phyloP scores from a whole-genome alignment of 2,888 invertebrate species.

The Uropetala carovei region DNA sequence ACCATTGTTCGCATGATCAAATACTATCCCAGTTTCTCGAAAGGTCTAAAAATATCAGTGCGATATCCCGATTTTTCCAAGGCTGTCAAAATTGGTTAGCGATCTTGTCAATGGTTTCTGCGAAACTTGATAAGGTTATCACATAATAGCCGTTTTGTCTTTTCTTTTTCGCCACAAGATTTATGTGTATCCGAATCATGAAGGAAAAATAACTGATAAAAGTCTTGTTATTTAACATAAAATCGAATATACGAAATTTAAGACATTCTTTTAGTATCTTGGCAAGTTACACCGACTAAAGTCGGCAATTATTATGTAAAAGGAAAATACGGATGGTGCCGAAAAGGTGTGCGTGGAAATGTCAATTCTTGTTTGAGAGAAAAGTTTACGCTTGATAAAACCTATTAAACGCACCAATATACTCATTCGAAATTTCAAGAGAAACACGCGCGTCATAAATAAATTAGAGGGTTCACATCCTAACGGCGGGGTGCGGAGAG shows the following conservation, averaged over 20 bases:
- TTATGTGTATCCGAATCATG: too few species aligned
- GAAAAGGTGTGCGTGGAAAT: background rate
- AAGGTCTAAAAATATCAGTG: background rate
- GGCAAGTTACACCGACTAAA: too few species aligned
- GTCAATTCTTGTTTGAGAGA: too few species aligned
- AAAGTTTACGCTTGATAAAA: too few species aligned
- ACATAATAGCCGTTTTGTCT: background rate
- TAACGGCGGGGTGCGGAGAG: background rate
- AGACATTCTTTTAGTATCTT: too few species aligned
- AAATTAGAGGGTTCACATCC: background rate
- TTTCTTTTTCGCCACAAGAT: background rate
- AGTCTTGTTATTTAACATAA: too few species aligned
- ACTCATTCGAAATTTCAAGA: background rate
- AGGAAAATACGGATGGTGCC: background rate
- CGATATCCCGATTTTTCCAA: background rate
- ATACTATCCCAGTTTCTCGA: background rate
- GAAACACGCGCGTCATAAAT: background rate
- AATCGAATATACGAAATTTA: too few species aligned
- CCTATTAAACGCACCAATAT: too few species aligned
- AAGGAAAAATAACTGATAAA: too few species aligned
- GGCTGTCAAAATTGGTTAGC: background rate
- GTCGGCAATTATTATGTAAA: background rate
- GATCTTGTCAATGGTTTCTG: background rate
- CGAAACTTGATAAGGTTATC: slow-evolving; percentile 18
- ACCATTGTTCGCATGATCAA: background rate